Conservation (phyloP, 2,888 invertebrate species). For the Eristalinus sepulchralis region DNA sequence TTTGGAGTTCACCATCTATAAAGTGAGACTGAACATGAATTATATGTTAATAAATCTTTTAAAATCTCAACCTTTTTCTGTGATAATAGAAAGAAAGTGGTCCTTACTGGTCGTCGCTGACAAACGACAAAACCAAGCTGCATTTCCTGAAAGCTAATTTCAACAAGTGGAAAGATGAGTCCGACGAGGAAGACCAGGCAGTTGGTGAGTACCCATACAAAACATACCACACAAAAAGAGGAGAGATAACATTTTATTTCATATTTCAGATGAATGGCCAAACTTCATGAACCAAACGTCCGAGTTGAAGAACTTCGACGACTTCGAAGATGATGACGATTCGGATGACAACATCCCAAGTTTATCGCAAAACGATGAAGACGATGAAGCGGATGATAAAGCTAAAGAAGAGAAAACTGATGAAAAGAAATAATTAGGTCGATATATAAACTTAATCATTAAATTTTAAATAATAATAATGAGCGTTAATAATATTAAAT, state of each 20-base stretch:
- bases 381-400: constrained; percentile 76
- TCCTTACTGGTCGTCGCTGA: constrained; percentile 93
- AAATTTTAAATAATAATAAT: constrained; percentile 69
- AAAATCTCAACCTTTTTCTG: neutral
- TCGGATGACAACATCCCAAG: constrained; percentile 86
- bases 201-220: constrained; percentile 9
- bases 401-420: constrained; percentile 75
- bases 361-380: constrained; percentile 78
- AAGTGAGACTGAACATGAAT: constrained; percentile 77
- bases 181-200: constrained; percentile 88
- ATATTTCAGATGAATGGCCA: constrained; percentile 46
- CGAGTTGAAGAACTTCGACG: constrained; percentile 83
- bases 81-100: constrained; percentile 83
- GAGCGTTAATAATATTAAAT: constrained; percentile 68
- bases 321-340: constrained; percentile 85
- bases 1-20: constrained; percentile 88
- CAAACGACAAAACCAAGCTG: constrained; percentile 93
- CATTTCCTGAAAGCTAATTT: constrained; percentile 99
- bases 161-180: constrained; percentile 98
- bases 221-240: neutral
- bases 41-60: neutral
- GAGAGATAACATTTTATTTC: neutral
- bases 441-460: constrained; percentile 67
- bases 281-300: constrained; percentile 73
- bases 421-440: constrained; percentile 62